These are phyloP conservation scores for Meghimatium bilineatum DNA, from an alignment of 2,888 invertebrate genomes.

Conservation along the genomic window DNA sequence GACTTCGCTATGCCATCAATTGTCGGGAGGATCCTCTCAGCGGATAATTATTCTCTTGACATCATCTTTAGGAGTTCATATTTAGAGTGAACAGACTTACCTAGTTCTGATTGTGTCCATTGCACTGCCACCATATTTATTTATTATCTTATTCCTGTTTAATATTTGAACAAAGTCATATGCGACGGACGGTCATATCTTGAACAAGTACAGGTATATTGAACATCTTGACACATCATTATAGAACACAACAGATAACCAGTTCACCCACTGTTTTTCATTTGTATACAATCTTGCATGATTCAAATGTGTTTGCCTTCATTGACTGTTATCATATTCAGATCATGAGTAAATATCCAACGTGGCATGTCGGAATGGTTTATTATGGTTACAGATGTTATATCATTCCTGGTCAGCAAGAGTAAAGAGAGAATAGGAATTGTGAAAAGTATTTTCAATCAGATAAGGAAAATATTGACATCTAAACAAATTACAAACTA, in stretches of 20 bases:
- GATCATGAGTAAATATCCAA: too few relatives aligned
- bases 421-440: too few relatives aligned
- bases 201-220: neutral
- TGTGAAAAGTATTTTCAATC: too few relatives aligned
- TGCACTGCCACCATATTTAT: neutral
- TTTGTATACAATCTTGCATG: too few relatives aligned
- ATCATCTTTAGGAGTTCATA: neutral
- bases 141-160: neutral
- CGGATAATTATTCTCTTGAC: conserved; percentile 60
- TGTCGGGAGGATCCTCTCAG: conserved; percentile 76
- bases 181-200: neutral
- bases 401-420: too few relatives aligned
- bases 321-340: too few relatives aligned
- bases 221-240: neutral
- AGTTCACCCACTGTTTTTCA: neutral
- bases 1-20: conserved; percentile 75
- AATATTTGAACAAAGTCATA: neutral
- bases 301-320: too few relatives aligned
- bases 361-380: too few relatives aligned
- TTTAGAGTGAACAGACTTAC: neutral
- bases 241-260: neutral
- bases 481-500: too few relatives aligned
- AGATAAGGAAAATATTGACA: too few relatives aligned
- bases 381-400: too few relatives aligned
- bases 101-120: neutral